Base-by-base conservation (phyloP, 2,888 invertebrate genomes). In the Zonitis immaculata region DNA sequence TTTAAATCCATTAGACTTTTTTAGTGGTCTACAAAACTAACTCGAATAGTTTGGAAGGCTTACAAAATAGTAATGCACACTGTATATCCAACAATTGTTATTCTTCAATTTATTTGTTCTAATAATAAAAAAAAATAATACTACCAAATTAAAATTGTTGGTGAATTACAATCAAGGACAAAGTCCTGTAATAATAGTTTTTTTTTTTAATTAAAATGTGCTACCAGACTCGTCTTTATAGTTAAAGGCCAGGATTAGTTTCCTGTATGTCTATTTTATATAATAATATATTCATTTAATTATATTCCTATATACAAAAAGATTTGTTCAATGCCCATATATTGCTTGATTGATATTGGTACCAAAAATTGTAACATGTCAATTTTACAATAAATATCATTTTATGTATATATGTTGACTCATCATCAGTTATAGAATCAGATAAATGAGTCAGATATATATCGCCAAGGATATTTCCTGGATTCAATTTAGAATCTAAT, bases 131-230 rank as follows among this genome's bases (percentile, higher is more conserved):
- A n/a, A n/a, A n/a, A n/a, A n/a, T n/a, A n/a, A n/a, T n/a, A n/a
- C n/a, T n/a, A n/a, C n/a, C n/a, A 35, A 16, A 16, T 35, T 16
- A 18, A 8, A 9, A 18, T 16, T 9, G 16, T 16, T 11, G 3
- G 35, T 35, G 35, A 35, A 18, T 35, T 35, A 9, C 9, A 35
- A 35, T 35, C 11, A 18, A 35, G 18, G 35, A 35, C 16, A 27
- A 42, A 45, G 42, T 49, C 49, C 44, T 44, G 26, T 27, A 28
- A 45, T 49, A 39, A 42, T n/a, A n/a, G n/a, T n/a, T n/a, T n/a
- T n/a, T n/a, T n/a, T n/a, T 52, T 35, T 52, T 45, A 52, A 52
- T 52, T 52, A 52, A 52, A 49, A 52, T 52, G 52, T 52, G 52
- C 25, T 30, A 42, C 45, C 42, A 44, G 39, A 49, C 44, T 28